These are phyloP conservation scores for Microplitis deprimator DNA, from an alignment of 2,888 invertebrate genomes.

Conservation along the genomic window DNA sequence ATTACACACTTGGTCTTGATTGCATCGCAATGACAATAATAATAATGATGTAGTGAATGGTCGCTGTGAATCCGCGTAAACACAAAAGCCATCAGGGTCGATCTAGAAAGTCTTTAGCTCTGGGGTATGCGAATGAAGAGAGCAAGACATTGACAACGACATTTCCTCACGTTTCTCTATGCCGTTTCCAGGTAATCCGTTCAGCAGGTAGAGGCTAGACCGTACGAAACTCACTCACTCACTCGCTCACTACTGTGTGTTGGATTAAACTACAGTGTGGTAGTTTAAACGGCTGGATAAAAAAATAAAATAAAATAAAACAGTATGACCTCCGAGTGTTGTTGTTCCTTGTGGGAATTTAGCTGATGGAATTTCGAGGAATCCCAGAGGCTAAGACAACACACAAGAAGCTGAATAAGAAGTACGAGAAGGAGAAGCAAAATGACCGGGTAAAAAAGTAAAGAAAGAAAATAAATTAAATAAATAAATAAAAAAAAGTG, in stretches of 20 bases:
- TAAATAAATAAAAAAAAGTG: slow-evolving; percentile 40
- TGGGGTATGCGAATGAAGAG: not conserved
- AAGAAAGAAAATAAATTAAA: slow-evolving; percentile 53
- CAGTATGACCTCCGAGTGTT: slow-evolving; percentile 29
- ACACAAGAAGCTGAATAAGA: slow-evolving; percentile 23
- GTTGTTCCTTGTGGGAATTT: slow-evolving; percentile 37
- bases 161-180: slow-evolving; percentile 68
- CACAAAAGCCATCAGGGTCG: no score
- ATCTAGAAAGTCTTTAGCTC: not conserved
- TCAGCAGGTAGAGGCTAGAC: slow-evolving; percentile 34
- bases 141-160: slow-evolving; percentile 59
- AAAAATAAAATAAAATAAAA: slow-evolving; percentile 8
- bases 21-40: no score
- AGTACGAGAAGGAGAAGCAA: slow-evolving; percentile 29
- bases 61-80: no score
- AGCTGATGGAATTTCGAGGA: slow-evolving; percentile 45
- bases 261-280: no score
- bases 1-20: not conserved
- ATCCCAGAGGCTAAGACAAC: slow-evolving; percentile 38
- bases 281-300: no score
- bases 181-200: slow-evolving; percentile 58
- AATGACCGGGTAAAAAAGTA: slow-evolving; percentile 35
- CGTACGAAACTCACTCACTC: slow-evolving; percentile 18
- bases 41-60: no score
- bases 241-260: no score